phyloP scores from a whole-genome alignment of 2,797 vertebrate genomes.

The Manis javanica region DNA sequence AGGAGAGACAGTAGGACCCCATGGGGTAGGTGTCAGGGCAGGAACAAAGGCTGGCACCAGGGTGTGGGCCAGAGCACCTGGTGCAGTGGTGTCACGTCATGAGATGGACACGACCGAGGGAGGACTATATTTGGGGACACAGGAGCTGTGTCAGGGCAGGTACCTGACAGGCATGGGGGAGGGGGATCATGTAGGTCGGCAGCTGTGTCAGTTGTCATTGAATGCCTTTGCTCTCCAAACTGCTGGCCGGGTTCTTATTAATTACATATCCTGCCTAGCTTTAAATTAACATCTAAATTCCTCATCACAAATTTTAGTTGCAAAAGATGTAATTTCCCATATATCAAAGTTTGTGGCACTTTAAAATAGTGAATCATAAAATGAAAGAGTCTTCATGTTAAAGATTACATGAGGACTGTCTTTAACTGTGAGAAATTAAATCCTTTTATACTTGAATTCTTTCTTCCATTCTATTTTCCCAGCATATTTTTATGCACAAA shows the following conservation, averaged over 20 bases:
- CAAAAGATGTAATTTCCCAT: neutral
- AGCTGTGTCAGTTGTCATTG: neutral
- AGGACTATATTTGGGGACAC: neutral
- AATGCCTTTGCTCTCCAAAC: neutral
- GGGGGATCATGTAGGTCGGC: neutral
- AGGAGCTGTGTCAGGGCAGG: neutral
- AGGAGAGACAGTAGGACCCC: neutral
- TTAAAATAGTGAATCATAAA: neutral
- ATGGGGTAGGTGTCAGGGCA: neutral
- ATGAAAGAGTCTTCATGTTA: neutral
- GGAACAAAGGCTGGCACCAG: neutral
- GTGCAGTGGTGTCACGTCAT: neutral
- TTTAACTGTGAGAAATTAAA: slow-evolving; percentile 15
- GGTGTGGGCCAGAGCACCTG: neutral
- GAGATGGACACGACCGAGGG: neutral
- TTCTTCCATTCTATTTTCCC: neutral
- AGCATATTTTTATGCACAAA: neutral
- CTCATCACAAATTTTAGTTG: neutral
- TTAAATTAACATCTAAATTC: neutral
- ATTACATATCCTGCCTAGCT: neutral
- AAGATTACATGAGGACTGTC: neutral
- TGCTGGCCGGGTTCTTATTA: neutral
- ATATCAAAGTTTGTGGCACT: neutral
- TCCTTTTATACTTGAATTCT: neutral
- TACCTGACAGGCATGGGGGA: neutral